Evolutionary conservation across 2,888 invertebrate species (phyloP), one percentile per base, ranked within the genome.

Genomic region (Rhaphigaster nebulosa): DNA sequence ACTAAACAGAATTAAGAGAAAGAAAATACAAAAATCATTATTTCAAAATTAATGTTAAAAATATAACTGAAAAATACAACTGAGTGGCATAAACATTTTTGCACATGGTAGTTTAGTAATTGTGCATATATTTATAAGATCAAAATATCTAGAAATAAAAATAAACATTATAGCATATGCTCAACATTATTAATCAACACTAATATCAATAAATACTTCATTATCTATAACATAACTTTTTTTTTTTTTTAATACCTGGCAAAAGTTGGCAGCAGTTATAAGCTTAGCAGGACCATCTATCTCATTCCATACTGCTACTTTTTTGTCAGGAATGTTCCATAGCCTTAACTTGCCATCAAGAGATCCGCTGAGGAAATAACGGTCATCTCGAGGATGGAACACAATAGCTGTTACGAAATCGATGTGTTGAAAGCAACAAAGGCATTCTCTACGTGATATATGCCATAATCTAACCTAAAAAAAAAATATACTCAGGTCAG

Each of bases 251-350:
- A 65, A n/a, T 54, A 92, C 92, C 92, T 94, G 94, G 93, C 98
- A 99, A 94, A 99, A 99, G 94, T 98, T 99, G 0, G 99, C 99
- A 0, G 99, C 98, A 0, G 99, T 99, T 93, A 99, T 99, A 23
- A 99, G 95, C 93, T 98, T 98, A 1, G 97, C 97, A 93, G 97
- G 97, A n/a, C 98, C 98, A 94, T 98, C 97, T 0, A 98, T 97
- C 94, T 99, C 99, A 94, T 98, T 99, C 99, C 99, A 99, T 15
- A 99, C 96, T 0, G 98, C 98, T 15, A 99, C 99, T 94, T 99
- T 99, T 94, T 99, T 99, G 93, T 99, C 99, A 0, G 99, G 99
- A 93, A 99, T 99, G 94, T 99, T 99, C 99, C 99, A 99, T 15
- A 99, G 94, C n/a, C 99, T 95, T 89, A 99, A 95, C 94, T 99